Conservation (phyloP, 2,888 invertebrate genomes). For the Eutolmus rufibarbis region DNA sequence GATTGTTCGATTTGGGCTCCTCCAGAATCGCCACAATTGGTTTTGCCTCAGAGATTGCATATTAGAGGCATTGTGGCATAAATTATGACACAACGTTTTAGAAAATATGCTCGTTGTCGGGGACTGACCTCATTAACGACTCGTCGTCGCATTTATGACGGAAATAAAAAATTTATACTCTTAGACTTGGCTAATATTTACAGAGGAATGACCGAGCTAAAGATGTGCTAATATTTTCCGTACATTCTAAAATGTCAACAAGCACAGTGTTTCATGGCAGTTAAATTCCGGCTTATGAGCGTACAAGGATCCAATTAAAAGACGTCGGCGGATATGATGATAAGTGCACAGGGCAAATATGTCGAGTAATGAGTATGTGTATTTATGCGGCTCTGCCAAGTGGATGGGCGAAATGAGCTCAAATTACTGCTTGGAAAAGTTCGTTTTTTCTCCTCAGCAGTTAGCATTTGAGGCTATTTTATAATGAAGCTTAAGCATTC, state of each 20-base stretch:
- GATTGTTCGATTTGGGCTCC: not conserved
- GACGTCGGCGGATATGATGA: not conserved
- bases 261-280: not conserved
- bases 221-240: not conserved
- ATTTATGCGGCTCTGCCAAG: not conserved
- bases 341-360: not conserved
- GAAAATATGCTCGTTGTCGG: not conserved
- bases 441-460: not conserved
- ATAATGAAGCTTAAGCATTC: not conserved
- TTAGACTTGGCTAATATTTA: not conserved
- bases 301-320: not conserved
- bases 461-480: not conserved
- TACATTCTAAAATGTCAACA: not conserved
- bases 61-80: not conserved
- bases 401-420: not conserved
- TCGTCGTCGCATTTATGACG: not conserved
- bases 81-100: not conserved
- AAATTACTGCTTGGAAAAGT: not conserved
- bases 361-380: not conserved
- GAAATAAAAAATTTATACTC: not conserved
- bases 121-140: not conserved
- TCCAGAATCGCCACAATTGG: not conserved
- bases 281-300: not conserved
- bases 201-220: not conserved
- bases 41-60: not conserved